phyloP scores from a whole-genome alignment of 2,888 invertebrate genomes.

The Nasonia oneida region DNA sequence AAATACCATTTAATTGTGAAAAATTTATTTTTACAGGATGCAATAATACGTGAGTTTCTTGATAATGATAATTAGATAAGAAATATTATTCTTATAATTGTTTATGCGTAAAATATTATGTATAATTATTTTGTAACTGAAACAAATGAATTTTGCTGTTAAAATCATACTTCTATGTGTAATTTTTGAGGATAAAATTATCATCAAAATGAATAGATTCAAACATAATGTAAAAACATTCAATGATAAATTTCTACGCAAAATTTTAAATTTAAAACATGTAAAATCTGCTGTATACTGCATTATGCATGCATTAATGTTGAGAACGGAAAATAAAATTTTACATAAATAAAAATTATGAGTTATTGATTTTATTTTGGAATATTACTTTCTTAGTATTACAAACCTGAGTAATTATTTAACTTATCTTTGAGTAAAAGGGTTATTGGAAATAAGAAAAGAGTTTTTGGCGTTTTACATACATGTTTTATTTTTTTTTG shows the following conservation, averaged over 20 bases:
- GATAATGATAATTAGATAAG: neutral
- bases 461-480: slow-evolving; percentile 59
- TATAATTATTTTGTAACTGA: slow-evolving; percentile 25
- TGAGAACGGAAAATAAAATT: slow-evolving; percentile 68
- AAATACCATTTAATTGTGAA: slow-evolving; percentile 6
- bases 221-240: slow-evolving; percentile 35
- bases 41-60: slow-evolving; percentile 41
- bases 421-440: neutral
- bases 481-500: slow-evolving; percentile 60
- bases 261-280: slow-evolving; percentile 49
- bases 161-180: slow-evolving; percentile 21
- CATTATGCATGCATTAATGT: slow-evolving; percentile 67
- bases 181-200: slow-evolving; percentile 25
- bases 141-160: slow-evolving; percentile 33
- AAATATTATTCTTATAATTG: slow-evolving; percentile 51
- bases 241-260: slow-evolving; percentile 28
- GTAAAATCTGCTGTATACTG: slow-evolving; percentile 66
- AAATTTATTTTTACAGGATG: slow-evolving; percentile 46
- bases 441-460: slow-evolving; percentile 28
- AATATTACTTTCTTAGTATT: neutral
- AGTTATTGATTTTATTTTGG: neutral
- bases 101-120: slow-evolving; percentile 21
- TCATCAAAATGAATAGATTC: slow-evolving; percentile 10
- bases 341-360: slow-evolving; percentile 62
- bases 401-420: neutral